Evolutionary conservation across 2,797 vertebrate species (phyloP).

Genomic region (Lates japonicus): DNA sequence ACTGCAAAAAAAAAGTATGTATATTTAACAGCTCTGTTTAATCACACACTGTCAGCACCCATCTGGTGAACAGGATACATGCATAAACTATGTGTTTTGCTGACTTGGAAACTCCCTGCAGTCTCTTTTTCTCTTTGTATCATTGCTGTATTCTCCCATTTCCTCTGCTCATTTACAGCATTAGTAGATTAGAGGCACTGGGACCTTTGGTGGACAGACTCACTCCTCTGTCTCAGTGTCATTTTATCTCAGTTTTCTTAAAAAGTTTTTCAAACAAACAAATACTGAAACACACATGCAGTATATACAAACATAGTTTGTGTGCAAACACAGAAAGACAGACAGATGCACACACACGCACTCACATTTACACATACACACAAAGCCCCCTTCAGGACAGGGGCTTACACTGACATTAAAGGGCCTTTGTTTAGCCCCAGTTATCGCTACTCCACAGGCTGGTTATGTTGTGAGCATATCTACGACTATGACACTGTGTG

Average conservation of each 20-base stretch:
- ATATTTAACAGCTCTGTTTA: slow-evolving; percentile 2
- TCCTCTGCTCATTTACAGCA: slow-evolving; percentile 50
- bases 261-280: slow-evolving; percentile 26
- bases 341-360: slow-evolving; percentile 7
- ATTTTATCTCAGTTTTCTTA: slow-evolving; percentile 37
- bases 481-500: slow-evolving; percentile 41
- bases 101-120: slow-evolving; percentile 31
- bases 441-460: slow-evolving; percentile 83
- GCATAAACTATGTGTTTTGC: slow-evolving; percentile 30
- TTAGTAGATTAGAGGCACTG: slow-evolving; percentile 49
- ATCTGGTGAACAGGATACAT: slow-evolving; percentile 30
- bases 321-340: slow-evolving; percentile 31
- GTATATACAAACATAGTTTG: slow-evolving; percentile 42
- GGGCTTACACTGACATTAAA: slow-evolving; percentile 85
- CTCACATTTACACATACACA: slow-evolving; percentile 33
- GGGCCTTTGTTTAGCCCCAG: slow-evolving; percentile 82
- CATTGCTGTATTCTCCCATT: slow-evolving; percentile 12
- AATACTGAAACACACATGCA: slow-evolving; percentile 29
- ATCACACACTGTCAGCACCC: slow-evolving; percentile 19
- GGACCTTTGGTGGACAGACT: slow-evolving; percentile 39
- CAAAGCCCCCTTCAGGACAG: slow-evolving; percentile 76
- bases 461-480: slow-evolving; percentile 71
- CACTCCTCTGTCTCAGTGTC: slow-evolving; percentile 11
- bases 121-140: slow-evolving; percentile 5
- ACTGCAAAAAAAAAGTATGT: not conserved